Percentiles rank a stretch among this genome's conserved stretches.
Evolutionary conservation across 2,113 vertebrate genomes (phyloP).

Genomic region (Labeo rohita): DNA sequence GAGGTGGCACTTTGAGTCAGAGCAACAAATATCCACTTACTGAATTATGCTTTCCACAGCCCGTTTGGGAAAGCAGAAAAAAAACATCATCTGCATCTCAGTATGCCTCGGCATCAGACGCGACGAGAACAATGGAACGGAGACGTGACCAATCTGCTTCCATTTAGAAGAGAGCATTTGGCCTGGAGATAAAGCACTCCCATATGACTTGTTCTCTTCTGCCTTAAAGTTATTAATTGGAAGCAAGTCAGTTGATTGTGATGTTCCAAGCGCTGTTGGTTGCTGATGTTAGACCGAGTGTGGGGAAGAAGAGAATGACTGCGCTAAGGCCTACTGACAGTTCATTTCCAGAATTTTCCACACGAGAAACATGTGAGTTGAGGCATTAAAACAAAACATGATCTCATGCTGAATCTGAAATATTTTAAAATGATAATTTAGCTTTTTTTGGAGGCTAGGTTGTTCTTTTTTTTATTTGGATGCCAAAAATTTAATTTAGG

Average conservation of each 20-base stretch:
- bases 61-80: constrained; percentile 16
- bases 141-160: constrained; percentile 58
- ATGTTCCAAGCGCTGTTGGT: constrained; percentile 42
- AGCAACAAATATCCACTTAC: constrained; percentile 18
- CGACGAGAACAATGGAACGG: constrained; percentile 47
- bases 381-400: background rate
- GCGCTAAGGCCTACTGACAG: background rate
- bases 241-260: constrained; percentile 50
- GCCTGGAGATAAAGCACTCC: constrained; percentile 54
- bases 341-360: background rate
- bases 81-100: constrained; percentile 27
- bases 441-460: background rate
- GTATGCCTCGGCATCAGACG: constrained; percentile 49
- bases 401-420: background rate
- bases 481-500: too few relatives aligned
- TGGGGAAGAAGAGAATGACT: background rate
- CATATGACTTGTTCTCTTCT: constrained; percentile 57
- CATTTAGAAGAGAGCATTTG: constrained; percentile 56
- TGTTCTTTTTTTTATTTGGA: background rate
- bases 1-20: constrained; percentile 2
- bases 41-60: constrained; percentile 21
- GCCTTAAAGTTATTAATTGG: constrained; percentile 56
- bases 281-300: constrained; percentile 22
- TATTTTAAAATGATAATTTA: background rate
- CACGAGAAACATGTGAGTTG: background rate